Base-by-base conservation (phyloP, 2,113 vertebrate genomes). In the Anarrhichthys ocellatus region DNA sequence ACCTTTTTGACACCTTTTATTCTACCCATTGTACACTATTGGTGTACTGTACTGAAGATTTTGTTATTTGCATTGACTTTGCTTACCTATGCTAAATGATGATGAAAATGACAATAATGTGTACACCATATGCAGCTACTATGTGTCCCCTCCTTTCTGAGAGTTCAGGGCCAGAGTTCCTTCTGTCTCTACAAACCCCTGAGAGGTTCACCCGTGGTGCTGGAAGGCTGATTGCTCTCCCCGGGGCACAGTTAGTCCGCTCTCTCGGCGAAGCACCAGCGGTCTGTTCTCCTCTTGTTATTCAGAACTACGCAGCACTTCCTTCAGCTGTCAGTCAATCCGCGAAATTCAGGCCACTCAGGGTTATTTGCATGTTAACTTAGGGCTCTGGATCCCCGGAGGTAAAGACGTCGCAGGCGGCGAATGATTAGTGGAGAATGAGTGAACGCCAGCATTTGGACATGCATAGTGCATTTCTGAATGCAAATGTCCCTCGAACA, bases 331-430 rank as follows among this genome's bases (percentile, higher is more conserved):
- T 80, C 82, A 80, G 56, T 87, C 90, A 87, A 24, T 82, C 38
- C 46, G 77, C 66, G 7, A 80, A 58, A 80, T 73, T 32, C 61
- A 66, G 61, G 72, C 72, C 66, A 68, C 64, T 83, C 14, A 22
- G 67, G 62, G 58, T 82, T 74, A 90, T 89, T 87, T 92, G 77
- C 80, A 87, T 85, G 64, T 92, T 89, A 78, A 86, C 80, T 77
- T 69, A 34, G 69, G 73, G 73, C 18, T 58, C 4, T 80, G 14
- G 29, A 73, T 82, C 64, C 68, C 68, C 59, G 22, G 34, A 40
- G 52, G 62, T 61, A 73, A 17, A 59, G 22, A 62, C 34, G 32
- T 87, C 29, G 50, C 78, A 74, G 66, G 69, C 4, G 5, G 9
- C 75, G 44, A 67, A 82, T 63, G 34, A 72, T 81, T 69, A 72